Base-by-base conservation (phyloP, 2,113 vertebrate species). In the Poecile atricapillus region DNA sequence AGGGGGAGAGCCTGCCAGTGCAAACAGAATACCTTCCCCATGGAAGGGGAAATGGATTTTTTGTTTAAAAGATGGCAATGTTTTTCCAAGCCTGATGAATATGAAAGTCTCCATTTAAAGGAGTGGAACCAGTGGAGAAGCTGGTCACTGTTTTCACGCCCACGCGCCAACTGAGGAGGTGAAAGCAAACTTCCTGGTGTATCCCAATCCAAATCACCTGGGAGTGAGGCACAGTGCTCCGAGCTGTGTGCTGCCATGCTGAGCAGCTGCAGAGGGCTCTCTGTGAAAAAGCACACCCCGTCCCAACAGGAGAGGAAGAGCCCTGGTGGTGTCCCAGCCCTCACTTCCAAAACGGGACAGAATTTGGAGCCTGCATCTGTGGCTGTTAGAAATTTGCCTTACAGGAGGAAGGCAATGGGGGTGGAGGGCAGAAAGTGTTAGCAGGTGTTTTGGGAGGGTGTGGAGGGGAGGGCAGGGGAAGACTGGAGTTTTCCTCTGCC, bases 91-190 rank as follows among this genome's bases (percentile, higher is more conserved):
- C 85, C 96, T 92, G 96, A 94, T 50, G 58, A 97, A 95, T 8
- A 91, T 98, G 97, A 97, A 98, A 97, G 97, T 98, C 93, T 71
- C 97, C 95, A 96, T 98, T 97, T 97, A 97, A 96, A 96, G 37
- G 62, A 94, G 94, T 83, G 1, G 63, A 92, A 94, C 60, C 46
- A 3, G 79, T 63, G 15, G 82, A 95, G 97, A 95, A 97, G 81
- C 43, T 24, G 95, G 94, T 91, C 35, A 65, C 88, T 94, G 92
- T 97, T 97, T 96, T 96, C 97, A 94, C 95, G 39, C 92, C 97
- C 95, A 80, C 90, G 30, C 84, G 16, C 96, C 67, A 39, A 96
- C 90, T n/a, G 97, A 96, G 89, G 91, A 65, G 94, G 80, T 22
- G 46, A 98, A 97, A 97, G 95, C 96, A 97, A 97, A 97, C 97